Conservation (phyloP, 2,888 invertebrate species). For the Netelia melanura region DNA sequence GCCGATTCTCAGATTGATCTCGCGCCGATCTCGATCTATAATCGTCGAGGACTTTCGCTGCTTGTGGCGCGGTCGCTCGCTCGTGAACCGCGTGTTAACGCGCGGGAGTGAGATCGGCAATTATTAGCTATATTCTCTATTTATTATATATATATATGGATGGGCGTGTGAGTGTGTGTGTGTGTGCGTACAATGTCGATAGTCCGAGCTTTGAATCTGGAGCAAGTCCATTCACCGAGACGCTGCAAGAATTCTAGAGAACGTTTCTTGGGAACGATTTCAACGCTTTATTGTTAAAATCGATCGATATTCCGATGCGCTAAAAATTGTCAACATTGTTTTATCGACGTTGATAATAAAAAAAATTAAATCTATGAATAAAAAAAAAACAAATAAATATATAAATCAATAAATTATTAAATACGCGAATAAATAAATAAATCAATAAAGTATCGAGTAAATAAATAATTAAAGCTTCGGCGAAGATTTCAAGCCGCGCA, state of each 20-base stretch:
- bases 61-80: constrained; percentile 11
- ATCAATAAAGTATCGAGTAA: background rate
- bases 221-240: constrained; percentile 27
- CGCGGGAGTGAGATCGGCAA: constrained; percentile 58
- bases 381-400: background rate
- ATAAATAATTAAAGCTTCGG: background rate
- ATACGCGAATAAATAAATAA: background rate
- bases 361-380: background rate
- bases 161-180: background rate
- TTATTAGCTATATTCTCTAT: constrained; percentile 38
- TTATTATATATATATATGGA: constrained; percentile 13
- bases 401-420: background rate
- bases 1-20: constrained; percentile 27
- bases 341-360: background rate
- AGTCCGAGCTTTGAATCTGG: constrained; percentile 20
- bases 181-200: constrained; percentile 8
- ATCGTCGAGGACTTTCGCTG: constrained; percentile 63
- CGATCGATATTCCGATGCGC: background rate
- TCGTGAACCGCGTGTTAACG: constrained; percentile 34
- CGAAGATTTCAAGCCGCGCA: too few species aligned
- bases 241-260: background rate
- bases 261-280: background rate
- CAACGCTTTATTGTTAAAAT: background rate
- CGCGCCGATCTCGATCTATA: constrained; percentile 56
- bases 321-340: constrained; percentile 1